phyloP scores from a whole-genome alignment of 2,113 vertebrate genomes.

The Triplophysa tibetana region DNA sequence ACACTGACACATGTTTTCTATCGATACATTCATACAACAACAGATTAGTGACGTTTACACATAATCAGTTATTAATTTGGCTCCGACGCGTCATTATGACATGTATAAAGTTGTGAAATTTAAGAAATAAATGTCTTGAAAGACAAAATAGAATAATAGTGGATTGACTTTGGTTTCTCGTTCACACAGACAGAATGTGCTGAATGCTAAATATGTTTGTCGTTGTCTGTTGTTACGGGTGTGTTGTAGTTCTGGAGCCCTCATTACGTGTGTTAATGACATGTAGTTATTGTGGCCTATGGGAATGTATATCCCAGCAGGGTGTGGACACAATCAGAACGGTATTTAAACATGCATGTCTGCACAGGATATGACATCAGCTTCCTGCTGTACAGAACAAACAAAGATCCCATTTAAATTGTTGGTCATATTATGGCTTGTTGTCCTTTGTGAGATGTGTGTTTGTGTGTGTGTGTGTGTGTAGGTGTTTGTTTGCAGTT shows the following conservation, averaged over 20 bases:
- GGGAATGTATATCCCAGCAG: conserved; percentile 19
- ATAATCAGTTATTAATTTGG: too few relatives aligned
- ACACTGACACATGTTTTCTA: background rate
- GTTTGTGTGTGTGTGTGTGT: background rate
- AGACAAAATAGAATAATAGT: too few relatives aligned
- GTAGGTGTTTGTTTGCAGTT: background rate
- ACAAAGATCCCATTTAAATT: conserved; percentile 49
- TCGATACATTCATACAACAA: too few relatives aligned
- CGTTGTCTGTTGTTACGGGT: background rate
- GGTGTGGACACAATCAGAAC: conserved; percentile 50
- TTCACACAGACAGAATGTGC: too few relatives aligned
- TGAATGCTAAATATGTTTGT: too few relatives aligned
- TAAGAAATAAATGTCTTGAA: too few relatives aligned
- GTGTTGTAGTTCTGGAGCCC: conserved; percentile 40
- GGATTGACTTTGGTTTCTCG: too few relatives aligned
- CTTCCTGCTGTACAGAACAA: conserved; percentile 55
- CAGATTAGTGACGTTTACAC: too few relatives aligned
- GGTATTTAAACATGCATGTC: conserved; percentile 65
- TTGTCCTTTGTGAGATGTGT: background rate
- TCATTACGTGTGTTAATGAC: conserved; percentile 38
- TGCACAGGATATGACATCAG: conserved; percentile 64
- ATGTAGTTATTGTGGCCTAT: conserved; percentile 50
- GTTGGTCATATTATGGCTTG: conserved; percentile 34
- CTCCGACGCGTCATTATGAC: too few relatives aligned
- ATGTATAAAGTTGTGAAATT: too few relatives aligned